Conservation (phyloP, 1,140 invertebrate species). For the Bactericera cockerelli region DNA sequence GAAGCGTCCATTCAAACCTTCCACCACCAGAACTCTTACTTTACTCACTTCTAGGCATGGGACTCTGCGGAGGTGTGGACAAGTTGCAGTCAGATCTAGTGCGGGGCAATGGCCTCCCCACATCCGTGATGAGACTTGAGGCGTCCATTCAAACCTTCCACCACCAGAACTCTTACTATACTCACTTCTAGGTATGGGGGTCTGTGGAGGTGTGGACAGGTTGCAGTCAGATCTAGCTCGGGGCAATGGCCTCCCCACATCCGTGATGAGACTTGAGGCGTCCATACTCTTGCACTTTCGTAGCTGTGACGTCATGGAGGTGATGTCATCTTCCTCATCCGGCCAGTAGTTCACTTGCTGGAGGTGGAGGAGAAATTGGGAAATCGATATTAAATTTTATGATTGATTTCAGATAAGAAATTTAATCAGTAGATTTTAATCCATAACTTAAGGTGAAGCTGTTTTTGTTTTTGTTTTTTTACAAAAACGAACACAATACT, state of each 20-base stretch:
- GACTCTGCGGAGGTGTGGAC: slow-evolving; percentile 39
- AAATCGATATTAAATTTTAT: no score
- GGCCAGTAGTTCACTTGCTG: slow-evolving; percentile 60
- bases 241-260: slow-evolving; percentile 34
- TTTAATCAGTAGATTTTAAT: no score
- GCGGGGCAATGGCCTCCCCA: slow-evolving; percentile 39
- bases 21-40: no score
- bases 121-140: slow-evolving; percentile 43
- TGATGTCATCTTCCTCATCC: slow-evolving; percentile 44
- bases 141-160: slow-evolving; percentile 82
- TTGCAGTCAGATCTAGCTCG: slow-evolving; percentile 77
- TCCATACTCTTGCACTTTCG: slow-evolving; percentile 77
- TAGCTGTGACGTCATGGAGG: slow-evolving; percentile 50
- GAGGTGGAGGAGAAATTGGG: slow-evolving; percentile 18
- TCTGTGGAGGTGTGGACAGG: slow-evolving; percentile 46
- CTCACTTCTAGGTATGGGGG: neutral
- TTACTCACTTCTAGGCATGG: no score
- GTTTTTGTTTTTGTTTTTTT: no score
- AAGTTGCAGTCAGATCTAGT: slow-evolving; percentile 78
- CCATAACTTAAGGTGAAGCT: no score
- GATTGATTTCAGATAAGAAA: no score
- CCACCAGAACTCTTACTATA: neutral
- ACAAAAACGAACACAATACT: no score
- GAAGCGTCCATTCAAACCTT: no score
- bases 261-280: slow-evolving; percentile 50